A percentile compares a stretch with the other conserved stretches of the same genome.
Evolutionary conservation across 2,797 vertebrate genomes (phyloP).

Genomic region (Orestias chungarensis): DNA sequence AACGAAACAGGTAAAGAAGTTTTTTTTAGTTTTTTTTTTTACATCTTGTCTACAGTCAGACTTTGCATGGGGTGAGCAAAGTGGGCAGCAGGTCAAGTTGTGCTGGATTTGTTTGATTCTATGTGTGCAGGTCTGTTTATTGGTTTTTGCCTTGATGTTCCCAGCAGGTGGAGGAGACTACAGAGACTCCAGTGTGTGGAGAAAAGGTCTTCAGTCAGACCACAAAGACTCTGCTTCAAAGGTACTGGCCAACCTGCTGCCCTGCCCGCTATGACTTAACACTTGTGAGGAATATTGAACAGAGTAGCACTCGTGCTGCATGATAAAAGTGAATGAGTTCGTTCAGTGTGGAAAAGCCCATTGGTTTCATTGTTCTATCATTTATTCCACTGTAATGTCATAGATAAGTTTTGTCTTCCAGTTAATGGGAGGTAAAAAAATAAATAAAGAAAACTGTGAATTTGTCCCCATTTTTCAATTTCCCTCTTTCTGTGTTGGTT

Average conservation of each 20-base stretch:
- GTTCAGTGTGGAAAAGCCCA: not conserved
- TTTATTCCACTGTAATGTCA: not conserved
- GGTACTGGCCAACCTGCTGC: constrained; percentile 71
- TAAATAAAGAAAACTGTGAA: not conserved
- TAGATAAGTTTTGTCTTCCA: constrained; percentile 2
- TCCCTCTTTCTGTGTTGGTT: constrained; percentile 6
- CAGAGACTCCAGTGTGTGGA: constrained; percentile 67
- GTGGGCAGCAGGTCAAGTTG: not conserved
- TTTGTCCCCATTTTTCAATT: not conserved
- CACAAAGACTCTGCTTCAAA: constrained; percentile 81
- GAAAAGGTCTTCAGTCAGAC: constrained; percentile 85
- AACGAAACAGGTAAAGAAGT: constrained; percentile 54
- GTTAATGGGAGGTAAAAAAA: not conserved
- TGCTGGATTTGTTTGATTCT: constrained; percentile 9
- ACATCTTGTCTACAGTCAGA: not conserved
- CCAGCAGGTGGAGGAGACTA: constrained; percentile 58
- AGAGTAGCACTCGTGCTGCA: not conserved
- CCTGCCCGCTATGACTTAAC: not conserved
- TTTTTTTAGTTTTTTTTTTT: not conserved
- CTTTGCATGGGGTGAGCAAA: not conserved
- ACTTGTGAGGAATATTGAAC: constrained; percentile 24
- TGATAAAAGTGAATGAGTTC: not conserved
- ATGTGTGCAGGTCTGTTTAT: constrained; percentile 2
- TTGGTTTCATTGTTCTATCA: not conserved
- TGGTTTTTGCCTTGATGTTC: constrained; percentile 22